These are phyloP conservation scores for Narcine bancroftii DNA, from an alignment of 2,113 vertebrate genomes.

Conservation along the genomic window DNA sequence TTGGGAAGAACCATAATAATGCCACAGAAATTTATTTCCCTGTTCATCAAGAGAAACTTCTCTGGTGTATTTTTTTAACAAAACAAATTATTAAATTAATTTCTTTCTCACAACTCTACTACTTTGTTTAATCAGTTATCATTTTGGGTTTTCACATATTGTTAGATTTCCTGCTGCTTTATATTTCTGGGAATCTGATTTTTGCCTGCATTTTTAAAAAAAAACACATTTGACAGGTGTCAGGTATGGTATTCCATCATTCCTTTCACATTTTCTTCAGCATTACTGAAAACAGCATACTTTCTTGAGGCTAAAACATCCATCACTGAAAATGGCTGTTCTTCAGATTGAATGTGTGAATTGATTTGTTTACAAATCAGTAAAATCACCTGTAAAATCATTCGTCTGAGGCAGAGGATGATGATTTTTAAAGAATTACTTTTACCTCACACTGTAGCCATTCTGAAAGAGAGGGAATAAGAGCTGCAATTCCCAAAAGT, in stretches of 20 bases:
- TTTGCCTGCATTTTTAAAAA: background rate
- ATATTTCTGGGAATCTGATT: background rate
- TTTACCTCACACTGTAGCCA: background rate
- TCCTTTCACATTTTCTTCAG: background rate
- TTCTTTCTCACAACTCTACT: background rate
- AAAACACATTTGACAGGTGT: background rate
- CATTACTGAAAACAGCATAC: background rate
- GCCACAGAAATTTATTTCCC: background rate
- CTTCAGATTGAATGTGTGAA: background rate
- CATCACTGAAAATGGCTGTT: background rate
- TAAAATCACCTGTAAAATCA: background rate
- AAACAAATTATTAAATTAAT: background rate
- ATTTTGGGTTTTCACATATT: slow-evolving; percentile 22
- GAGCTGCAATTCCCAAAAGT: background rate
- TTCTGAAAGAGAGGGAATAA: background rate
- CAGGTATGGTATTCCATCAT: background rate
- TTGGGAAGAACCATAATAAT: background rate
- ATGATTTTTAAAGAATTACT: no score
- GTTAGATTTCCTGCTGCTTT: background rate
- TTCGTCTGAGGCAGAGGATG: background rate
- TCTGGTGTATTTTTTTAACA: background rate
- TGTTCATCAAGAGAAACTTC: background rate
- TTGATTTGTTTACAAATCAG: no score
- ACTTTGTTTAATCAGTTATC: slow-evolving; percentile 14
- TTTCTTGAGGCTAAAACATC: background rate